phyloP scores from a whole-genome alignment of 1,140 invertebrate genomes.

The Pentalonia nigronervosa region DNA sequence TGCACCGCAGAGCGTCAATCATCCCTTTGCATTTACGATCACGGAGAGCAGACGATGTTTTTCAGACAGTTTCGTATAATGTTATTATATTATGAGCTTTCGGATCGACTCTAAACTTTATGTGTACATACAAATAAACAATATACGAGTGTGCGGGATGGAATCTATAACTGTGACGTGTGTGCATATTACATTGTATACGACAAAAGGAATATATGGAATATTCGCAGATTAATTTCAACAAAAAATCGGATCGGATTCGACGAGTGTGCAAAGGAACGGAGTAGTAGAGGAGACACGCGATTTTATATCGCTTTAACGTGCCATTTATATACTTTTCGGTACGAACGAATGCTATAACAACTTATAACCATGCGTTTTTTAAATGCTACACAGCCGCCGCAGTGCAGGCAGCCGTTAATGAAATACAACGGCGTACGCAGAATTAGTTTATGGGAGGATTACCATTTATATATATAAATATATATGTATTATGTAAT shows the following conservation, averaged over 20 bases:
- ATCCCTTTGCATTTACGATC: neutral
- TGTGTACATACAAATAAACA: neutral
- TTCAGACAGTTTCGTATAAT: neutral
- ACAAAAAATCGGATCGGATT: neutral
- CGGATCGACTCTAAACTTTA: neutral
- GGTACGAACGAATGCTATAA: neutral
- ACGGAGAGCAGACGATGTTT: neutral
- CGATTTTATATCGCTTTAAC: neutral
- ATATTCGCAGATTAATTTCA: neutral
- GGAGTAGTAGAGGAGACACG: neutral
- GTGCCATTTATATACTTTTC: neutral
- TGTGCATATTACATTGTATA: too few relatives aligned
- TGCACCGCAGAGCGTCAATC: neutral
- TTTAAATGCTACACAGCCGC: neutral
- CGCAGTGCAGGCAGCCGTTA: neutral
- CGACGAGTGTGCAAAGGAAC: neutral
- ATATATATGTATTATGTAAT: too few relatives aligned
- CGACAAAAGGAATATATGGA: neutral
- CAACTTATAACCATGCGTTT: neutral
- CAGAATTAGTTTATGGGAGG: too few relatives aligned
- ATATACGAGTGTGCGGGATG: neutral
- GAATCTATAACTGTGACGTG: neutral
- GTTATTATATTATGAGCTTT: neutral
- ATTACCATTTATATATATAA: too few relatives aligned
- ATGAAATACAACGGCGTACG: neutral